phyloP scores from a whole-genome alignment of 2,797 vertebrate species.

The Gorsachius magnificus region DNA sequence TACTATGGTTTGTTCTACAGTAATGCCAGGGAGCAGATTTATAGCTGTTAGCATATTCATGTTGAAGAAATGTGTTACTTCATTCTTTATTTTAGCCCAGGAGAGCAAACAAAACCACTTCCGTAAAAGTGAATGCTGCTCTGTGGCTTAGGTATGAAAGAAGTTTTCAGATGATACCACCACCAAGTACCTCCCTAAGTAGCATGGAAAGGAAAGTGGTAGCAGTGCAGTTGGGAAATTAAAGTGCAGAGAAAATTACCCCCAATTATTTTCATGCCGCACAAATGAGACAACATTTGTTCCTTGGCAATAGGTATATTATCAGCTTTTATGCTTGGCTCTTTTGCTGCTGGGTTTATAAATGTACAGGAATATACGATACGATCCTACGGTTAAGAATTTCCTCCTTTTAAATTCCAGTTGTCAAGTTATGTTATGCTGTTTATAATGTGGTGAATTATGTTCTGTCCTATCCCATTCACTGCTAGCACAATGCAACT shows the following conservation, averaged over 20 bases:
- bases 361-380: background rate
- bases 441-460: slow-evolving; percentile 66
- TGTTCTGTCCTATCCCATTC: slow-evolving; percentile 62
- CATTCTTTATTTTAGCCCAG: slow-evolving; percentile 49
- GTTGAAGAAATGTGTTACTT: slow-evolving; percentile 63
- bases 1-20: slow-evolving; percentile 68
- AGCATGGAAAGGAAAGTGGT: background rate
- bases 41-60: slow-evolving; percentile 66
- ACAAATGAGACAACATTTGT: background rate
- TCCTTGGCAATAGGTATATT: background rate
- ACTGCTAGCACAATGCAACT: slow-evolving; percentile 67
- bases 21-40: slow-evolving; percentile 60
- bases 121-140: background rate
- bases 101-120: slow-evolving; percentile 40
- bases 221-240: background rate
- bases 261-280: background rate
- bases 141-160: slow-evolving; percentile 30
- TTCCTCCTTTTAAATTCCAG: slow-evolving; percentile 67
- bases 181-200: background rate
- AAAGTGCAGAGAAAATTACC: background rate
- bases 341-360: slow-evolving; percentile 24
- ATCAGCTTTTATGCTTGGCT: background rate
- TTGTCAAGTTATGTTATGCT: slow-evolving; percentile 66
- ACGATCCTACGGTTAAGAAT: slow-evolving; percentile 27
- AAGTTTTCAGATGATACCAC: background rate